These are phyloP conservation scores for Leuctra nigra DNA, from an alignment of 2,888 invertebrate genomes.

Conservation along the genomic window DNA sequence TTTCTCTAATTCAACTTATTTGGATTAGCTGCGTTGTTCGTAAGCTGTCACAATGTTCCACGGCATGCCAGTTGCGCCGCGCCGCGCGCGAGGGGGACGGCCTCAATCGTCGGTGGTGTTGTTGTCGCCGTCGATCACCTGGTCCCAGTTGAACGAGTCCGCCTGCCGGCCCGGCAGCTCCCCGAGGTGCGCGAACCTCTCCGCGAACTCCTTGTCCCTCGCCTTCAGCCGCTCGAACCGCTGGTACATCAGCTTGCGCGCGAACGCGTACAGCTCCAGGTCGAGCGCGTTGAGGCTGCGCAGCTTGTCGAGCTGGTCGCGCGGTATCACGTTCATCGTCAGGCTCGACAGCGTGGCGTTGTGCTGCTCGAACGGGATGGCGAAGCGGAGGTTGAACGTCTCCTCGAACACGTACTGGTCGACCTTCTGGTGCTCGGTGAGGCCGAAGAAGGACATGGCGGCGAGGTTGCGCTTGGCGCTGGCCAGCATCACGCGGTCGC, in stretches of 20 bases:
- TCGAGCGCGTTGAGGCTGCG: constrained; percentile 81
- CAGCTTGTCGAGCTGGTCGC: constrained; percentile 58
- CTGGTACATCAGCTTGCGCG: constrained; percentile 71
- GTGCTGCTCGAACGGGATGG: constrained; percentile 86
- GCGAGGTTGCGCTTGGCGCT: constrained; percentile 94
- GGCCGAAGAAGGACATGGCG: constrained; percentile 94
- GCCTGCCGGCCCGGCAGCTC: constrained; percentile 67
- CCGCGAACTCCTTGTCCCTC: constrained; percentile 73
- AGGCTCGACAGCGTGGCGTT: constrained; percentile 83
- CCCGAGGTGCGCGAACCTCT: constrained; percentile 77
- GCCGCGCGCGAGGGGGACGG: neutral
- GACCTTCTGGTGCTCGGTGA: constrained; percentile 91
- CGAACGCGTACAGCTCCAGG: constrained; percentile 88
- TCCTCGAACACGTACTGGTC: constrained; percentile 93
- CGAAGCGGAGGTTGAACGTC: constrained; percentile 85
- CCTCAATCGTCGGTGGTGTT: constrained; percentile 19
- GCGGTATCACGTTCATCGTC: constrained; percentile 68
- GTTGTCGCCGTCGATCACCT: constrained; percentile 26
- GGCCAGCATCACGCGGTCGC: constrained; percentile 80
- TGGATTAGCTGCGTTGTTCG: too few relatives aligned
- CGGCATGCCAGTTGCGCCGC: neutral
- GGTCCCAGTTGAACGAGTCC: constrained; percentile 75
- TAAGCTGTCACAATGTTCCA: too few relatives aligned
- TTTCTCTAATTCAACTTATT: too few relatives aligned
- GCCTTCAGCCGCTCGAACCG: constrained; percentile 76